Conservation (phyloP, 2,113 vertebrate species). For the Sphyrna mokarran region DNA sequence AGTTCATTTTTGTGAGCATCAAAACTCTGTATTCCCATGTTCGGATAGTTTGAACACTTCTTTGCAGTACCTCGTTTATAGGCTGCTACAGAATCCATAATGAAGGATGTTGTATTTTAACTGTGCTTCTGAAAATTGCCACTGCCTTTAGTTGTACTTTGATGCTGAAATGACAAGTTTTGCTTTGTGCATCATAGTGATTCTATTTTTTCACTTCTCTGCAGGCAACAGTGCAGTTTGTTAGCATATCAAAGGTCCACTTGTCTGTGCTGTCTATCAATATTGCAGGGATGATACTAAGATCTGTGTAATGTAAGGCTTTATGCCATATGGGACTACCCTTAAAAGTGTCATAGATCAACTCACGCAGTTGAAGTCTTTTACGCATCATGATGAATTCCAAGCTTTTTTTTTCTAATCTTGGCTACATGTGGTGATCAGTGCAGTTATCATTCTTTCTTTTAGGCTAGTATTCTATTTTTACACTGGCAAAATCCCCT, state of each 20-base stretch:
- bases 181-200: neutral
- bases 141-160: neutral
- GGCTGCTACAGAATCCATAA: neutral
- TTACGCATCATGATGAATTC: neutral
- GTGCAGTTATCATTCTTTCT: neutral
- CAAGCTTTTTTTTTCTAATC: neutral
- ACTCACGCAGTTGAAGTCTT: neutral
- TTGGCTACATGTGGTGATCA: neutral
- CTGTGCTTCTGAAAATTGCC: neutral
- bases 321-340: neutral
- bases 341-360: neutral
- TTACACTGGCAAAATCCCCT: neutral
- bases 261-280: neutral
- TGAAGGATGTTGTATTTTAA: neutral
- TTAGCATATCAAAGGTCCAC: neutral
- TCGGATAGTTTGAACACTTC: neutral
- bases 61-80: neutral
- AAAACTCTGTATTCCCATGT: neutral
- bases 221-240: neutral
- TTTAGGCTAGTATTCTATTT: neutral
- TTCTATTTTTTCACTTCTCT: neutral
- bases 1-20: neutral
- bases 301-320: neutral
- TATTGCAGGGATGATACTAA: neutral
- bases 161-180: neutral